Evolutionary conservation across 2,888 invertebrate species (phyloP).

Genomic region (Silvanus unidentatus): DNA sequence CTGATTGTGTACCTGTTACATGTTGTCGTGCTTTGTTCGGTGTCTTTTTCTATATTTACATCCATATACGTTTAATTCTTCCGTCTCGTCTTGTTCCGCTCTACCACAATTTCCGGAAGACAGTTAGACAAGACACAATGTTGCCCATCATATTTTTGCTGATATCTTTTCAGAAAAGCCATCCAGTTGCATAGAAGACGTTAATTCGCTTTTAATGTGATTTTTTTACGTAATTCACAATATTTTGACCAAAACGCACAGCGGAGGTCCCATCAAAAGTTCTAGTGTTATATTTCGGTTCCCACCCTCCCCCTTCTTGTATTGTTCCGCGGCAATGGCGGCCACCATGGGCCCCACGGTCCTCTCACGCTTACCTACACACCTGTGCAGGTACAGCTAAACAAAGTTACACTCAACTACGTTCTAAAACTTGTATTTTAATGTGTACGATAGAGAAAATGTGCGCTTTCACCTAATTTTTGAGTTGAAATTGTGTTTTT

Average conservation of each 20-base stretch:
- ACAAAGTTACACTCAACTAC: slow-evolving; percentile 21
- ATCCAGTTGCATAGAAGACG: no score
- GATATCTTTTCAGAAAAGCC: no score
- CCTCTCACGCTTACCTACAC: slow-evolving; percentile 21
- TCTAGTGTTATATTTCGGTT: slow-evolving; percentile 5
- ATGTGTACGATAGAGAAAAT: slow-evolving; percentile 1
- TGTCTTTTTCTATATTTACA: neutral
- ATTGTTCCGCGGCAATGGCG: slow-evolving; percentile 19
- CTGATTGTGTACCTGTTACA: slow-evolving; percentile 13
- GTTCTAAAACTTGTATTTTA: slow-evolving; percentile 17
- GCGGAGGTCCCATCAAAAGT: neutral
- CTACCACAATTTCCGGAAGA: slow-evolving; percentile 20
- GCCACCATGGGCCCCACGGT: slow-evolving; percentile 19
- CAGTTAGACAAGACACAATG: slow-evolving; percentile 1
- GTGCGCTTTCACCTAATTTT: slow-evolving; percentile 11
- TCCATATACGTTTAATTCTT: neutral
- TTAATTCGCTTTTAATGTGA: no score
- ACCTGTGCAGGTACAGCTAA: slow-evolving; percentile 28
- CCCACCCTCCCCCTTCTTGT: slow-evolving; percentile 18
- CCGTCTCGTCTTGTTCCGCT: slow-evolving; percentile 19
- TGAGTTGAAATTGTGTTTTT: slow-evolving; percentile 8
- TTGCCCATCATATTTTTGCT: no score
- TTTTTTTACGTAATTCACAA: neutral
- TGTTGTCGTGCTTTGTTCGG: slow-evolving; percentile 7
- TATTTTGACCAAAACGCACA: neutral